Base-by-base conservation (phyloP, 2,113 vertebrate species). In the Eclectus roratus region DNA sequence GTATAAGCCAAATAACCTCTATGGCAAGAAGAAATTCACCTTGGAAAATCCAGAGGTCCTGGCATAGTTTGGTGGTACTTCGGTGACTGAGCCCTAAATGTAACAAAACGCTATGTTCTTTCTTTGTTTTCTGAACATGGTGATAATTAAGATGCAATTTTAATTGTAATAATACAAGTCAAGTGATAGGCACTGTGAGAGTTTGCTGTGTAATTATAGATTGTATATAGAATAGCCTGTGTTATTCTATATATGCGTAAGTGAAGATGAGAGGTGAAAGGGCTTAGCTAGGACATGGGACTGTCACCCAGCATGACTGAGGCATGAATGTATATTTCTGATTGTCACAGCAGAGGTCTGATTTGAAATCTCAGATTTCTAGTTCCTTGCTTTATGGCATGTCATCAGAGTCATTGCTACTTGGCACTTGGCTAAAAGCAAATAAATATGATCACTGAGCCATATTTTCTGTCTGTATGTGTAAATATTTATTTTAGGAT, bases 401-500 rank as follows among this genome's bases (percentile, higher is more conserved):
- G 17, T 55, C 25, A 43, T 39, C 20, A 37, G 60, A 28, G 47
- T 37, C 29, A 25, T 5, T 68, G 49, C 37, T 41, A 58, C 66
- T 61, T 28, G 5, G n/a, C 21, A 10, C 17, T 63, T 64, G 35
- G 52, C 41, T 65, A 21, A 74, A 69, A 77, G n/a, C 47, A n/a
- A 41, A 12, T 35, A 56, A 4, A 11, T 31, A 1, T 1, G 11
- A 65, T 44, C 14, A 21, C n/a, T 37, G 43, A 79, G 20, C 47
- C 68, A 0, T 46, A 6, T 50, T 85, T 90, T 52, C 46, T 74
- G 80, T 3, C 23, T 0, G 0, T 10, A 33, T 7, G 19, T 52
- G 28, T 66, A 17, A 35, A 15, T 33, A 21, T 65, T 60, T 80
- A 53, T 7, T 47, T 77, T 63, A 39, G 6, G 0, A 0, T 19